Conservation (phyloP, 2,888 invertebrate species). For the Scaeva pyrastri region DNA sequence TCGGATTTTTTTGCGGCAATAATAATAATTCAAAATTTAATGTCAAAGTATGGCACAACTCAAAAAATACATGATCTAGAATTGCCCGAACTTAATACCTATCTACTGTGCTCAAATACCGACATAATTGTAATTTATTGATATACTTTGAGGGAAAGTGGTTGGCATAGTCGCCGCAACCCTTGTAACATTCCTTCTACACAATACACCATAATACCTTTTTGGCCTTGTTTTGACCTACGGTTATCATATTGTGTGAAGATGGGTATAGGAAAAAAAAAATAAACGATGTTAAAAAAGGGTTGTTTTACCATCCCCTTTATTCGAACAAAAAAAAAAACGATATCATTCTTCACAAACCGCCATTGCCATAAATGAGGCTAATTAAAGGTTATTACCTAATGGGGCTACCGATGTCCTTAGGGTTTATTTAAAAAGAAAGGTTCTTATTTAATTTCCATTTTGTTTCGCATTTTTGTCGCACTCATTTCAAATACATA, state of each 20-base stretch:
- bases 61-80: constrained; percentile 40
- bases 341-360: constrained; percentile 52
- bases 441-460: constrained; percentile 61
- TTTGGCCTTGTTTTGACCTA: constrained; percentile 14
- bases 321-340: constrained; percentile 16
- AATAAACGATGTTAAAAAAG: constrained; percentile 44
- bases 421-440: constrained; percentile 66
- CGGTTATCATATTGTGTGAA: not conserved
- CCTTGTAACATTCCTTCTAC: constrained; percentile 28
- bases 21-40: constrained; percentile 52
- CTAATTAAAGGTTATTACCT: constrained; percentile 75
- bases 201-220: constrained; percentile 1
- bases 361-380: constrained; percentile 63
- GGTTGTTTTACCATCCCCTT: constrained; percentile 45
- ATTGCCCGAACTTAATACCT: constrained; percentile 54
- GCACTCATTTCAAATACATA: constrained; percentile 1
- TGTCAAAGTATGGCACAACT: constrained; percentile 24
- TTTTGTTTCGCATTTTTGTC: constrained; percentile 43
- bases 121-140: constrained; percentile 69
- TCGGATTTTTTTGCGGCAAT: constrained; percentile 17
- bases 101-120: not conserved
- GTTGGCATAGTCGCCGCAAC: constrained; percentile 11
- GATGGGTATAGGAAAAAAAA: constrained; percentile 28
- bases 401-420: constrained; percentile 68
- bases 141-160: constrained; percentile 55